phyloP scores from a whole-genome alignment of 2,888 invertebrate genomes.

The Drosophila niveifrons region DNA sequence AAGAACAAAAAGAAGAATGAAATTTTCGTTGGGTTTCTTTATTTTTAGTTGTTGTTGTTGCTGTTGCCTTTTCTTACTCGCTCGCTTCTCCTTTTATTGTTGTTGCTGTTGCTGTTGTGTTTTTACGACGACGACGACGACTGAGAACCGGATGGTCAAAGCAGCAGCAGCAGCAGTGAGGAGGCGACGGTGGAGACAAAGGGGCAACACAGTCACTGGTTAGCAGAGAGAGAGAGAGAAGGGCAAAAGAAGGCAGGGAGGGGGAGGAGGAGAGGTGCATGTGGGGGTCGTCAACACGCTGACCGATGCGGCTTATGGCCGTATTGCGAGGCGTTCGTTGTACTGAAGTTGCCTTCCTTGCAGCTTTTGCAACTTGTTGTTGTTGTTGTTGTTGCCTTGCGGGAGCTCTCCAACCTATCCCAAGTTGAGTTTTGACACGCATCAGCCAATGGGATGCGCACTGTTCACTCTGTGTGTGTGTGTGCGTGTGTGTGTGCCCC shows the following conservation, averaged over 20 bases:
- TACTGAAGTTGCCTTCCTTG: slow-evolving; percentile 40
- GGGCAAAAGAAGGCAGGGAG: no score
- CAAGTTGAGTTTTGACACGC: slow-evolving; percentile 84
- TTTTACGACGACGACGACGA: slow-evolving; percentile 54
- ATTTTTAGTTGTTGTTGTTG: slow-evolving; percentile 21
- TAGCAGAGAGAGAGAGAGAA: slow-evolving; percentile 1
- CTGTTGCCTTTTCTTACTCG: background rate
- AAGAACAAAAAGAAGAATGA: slow-evolving; percentile 72
- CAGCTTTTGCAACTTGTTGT: slow-evolving; percentile 22
- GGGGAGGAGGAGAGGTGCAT: background rate
- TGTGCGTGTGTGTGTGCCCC: slow-evolving; percentile 34
- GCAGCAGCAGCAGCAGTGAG: slow-evolving; percentile 25
- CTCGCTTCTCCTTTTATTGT: slow-evolving; percentile 34
- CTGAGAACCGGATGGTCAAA: slow-evolving; percentile 73
- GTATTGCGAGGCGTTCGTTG: slow-evolving; percentile 65
- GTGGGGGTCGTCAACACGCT: slow-evolving; percentile 60
- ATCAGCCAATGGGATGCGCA: slow-evolving; percentile 59
- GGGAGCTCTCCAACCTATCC: slow-evolving; percentile 83
- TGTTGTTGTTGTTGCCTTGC: slow-evolving; percentile 67
- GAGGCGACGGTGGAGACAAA: background rate
- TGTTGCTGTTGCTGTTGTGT: slow-evolving; percentile 42
- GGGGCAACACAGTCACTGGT: slow-evolving; percentile 1
- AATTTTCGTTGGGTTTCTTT: slow-evolving; percentile 67
- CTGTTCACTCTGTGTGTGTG: slow-evolving; percentile 24
- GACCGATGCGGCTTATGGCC: slow-evolving; percentile 68